Evolutionary conservation across 2,888 invertebrate genomes (phyloP), one percentile per base, ranked within the genome.

Genomic region (Arrhopalites spinosus): DNA sequence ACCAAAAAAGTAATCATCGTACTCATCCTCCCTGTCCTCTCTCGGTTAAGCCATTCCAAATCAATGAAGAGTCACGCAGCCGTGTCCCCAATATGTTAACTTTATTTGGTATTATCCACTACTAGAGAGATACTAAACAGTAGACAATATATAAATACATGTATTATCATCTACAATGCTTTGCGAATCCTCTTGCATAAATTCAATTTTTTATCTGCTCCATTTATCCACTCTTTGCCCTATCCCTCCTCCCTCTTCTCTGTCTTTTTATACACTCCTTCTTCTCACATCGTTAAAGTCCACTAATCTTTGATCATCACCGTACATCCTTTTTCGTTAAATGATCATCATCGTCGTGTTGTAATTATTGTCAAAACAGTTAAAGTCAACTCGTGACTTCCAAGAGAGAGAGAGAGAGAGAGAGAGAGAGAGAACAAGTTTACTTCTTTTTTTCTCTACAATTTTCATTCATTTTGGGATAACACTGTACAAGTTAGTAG

Each of bases 41-140:
- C 53, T 20, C 53, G 45, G 61, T 69, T 3, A 36, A 63, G 29
- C 47, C 59, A 63, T 72, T 72, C 63, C 36, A 27, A 17, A 23
- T 63, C 63, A 63, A 63, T 47, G 61, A 61, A 63, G 72, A 72
- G 72, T 72, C 72, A 72, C 72, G 72, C 72, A 72, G 72, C 47
- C 50, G 66, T 66, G 45, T 66, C 66, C 27, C 36, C 66, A 63
- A 11, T 66, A 59, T 13, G 25, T 43, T 68, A 45, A 45, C 67
- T 53, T n/a, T 50, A 50, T 50, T 20, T 29, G 27, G 30, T 30
- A 64, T 29, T n/a, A 64, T 36, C 20, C 17, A 2, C 64, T 36
- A 20, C 64, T 30, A 25, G n/a, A n/a, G n/a, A n/a, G n/a, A n/a
- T n/a, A n/a, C n/a, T n/a, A n/a, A n/a, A n/a, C n/a, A n/a, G n/a